phyloP scores from a whole-genome alignment of 2,113 vertebrate genomes.

The Rhombomys opimus region DNA sequence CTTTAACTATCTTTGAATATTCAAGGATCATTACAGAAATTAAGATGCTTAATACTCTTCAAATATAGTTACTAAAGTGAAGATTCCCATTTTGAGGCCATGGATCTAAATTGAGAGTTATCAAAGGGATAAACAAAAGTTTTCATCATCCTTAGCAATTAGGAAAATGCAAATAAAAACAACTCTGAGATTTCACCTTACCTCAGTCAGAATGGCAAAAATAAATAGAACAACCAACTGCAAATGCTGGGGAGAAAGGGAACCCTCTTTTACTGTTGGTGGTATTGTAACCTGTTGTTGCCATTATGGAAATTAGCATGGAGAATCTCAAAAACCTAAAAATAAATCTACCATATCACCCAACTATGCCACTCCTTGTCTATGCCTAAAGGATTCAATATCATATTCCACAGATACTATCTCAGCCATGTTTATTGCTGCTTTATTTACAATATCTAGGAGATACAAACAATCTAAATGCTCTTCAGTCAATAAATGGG shows the following conservation, averaged over 20 bases:
- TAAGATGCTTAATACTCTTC: slow-evolving; percentile 75
- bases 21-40: slow-evolving; percentile 71
- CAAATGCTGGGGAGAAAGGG: background rate
- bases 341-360: background rate
- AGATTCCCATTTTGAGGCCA: background rate
- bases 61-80: slow-evolving; percentile 63
- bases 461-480: background rate
- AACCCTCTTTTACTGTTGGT: background rate
- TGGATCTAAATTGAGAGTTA: background rate
- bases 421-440: background rate
- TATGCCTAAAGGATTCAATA: background rate
- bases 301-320: background rate
- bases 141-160: background rate
- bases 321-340: background rate
- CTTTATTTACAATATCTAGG: background rate
- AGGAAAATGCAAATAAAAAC: background rate
- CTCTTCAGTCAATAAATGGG: background rate
- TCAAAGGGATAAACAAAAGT: background rate
- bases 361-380: background rate
- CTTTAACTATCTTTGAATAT: slow-evolving; percentile 70
- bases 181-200: background rate
- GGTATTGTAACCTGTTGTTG: background rate
- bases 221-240: background rate
- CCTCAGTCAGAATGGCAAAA: background rate
- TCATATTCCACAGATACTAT: background rate